Evolutionary conservation across 2,113 vertebrate genomes (phyloP), one percentile per base, ranked within the genome.

Genomic region (Pavo muticus): DNA sequence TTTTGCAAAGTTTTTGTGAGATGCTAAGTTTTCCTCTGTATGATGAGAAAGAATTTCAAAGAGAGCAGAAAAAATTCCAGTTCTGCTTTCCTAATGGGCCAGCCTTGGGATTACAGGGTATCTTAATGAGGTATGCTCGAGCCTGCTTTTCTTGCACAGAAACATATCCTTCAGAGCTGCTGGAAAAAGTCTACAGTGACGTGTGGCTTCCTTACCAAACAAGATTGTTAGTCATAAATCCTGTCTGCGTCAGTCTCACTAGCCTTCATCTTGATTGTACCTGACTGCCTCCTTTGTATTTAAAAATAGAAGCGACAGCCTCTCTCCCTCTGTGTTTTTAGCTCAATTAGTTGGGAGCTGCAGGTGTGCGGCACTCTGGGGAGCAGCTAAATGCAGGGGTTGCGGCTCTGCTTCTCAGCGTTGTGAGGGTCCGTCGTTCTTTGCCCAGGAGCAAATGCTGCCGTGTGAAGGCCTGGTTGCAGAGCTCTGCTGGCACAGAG

Each of bases 271-370:
- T 89, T 87, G 24, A 69, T 93, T 16, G 40, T 42, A 77, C 27
- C 24, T 87, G 92, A 78, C 69, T 93, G 37, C 89, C 70, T 89
- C 50, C 48, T 92, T 93, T 92, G 77, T 93, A 60, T 94, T 87
- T 95, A 94, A 92, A 93, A 94, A 89, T 85, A 87, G 91, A 94
- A 87, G 76, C 94, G 54, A 95, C 94, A 95, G 1, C 76, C 48
- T 87, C 12, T 87, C 35, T 75, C 21, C 54, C 8, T 69, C 30
- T 87, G n/a, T 59, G 24, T 85, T 92, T 92, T 91, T 91, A 83
- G 40, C 42, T 91, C 88, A 89, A 93, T 94, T 94, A 92, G 81
- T 91, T 92, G 70, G 40, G 84, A 89, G 94, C 29, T 93, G 74
- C 71, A 89, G 75, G 71, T 91, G 42, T 91, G 84, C 91, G 59